phyloP scores from a whole-genome alignment of 2,113 vertebrate species.

The Rhipidura dahli region DNA sequence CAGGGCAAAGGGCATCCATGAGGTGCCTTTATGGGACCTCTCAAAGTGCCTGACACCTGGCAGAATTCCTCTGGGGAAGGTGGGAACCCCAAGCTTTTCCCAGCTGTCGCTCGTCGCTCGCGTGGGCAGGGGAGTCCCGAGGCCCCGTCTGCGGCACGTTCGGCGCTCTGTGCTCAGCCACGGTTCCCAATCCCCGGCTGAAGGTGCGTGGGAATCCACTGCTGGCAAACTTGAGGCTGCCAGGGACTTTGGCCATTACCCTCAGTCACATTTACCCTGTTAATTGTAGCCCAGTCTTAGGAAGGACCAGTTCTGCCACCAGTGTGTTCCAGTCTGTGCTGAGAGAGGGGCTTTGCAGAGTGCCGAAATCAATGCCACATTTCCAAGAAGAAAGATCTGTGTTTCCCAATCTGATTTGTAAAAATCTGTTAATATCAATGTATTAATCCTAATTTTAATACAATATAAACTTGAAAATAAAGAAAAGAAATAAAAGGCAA shows the following conservation, averaged over 20 bases:
- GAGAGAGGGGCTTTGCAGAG: background rate
- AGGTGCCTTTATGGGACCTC: constrained; percentile 5
- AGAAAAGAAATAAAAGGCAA: background rate
- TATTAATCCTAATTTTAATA: background rate
- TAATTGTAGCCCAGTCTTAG: no score
- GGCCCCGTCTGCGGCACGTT: background rate
- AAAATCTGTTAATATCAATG: background rate
- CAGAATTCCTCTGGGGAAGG: background rate
- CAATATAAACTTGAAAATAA: background rate
- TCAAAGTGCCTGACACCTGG: background rate
- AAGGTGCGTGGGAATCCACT: background rate
- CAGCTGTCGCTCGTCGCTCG: rapidly evolving
- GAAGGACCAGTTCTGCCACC: no score
- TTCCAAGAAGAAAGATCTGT: background rate
- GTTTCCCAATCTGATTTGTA: background rate
- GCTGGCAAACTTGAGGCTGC: background rate
- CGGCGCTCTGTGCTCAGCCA: background rate
- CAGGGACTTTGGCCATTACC: background rate
- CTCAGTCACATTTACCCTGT: background rate
- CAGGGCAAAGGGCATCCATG: background rate
- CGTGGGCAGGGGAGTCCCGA: background rate
- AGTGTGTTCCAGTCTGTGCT: background rate
- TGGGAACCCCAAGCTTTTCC: background rate
- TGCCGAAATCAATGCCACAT: background rate
- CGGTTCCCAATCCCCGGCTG: background rate